A percentile compares a stretch with the other conserved stretches of the same genome.
These are phyloP conservation scores for Pecten maximus DNA, from an alignment of 2,888 invertebrate species.

Conservation along the genomic window DNA sequence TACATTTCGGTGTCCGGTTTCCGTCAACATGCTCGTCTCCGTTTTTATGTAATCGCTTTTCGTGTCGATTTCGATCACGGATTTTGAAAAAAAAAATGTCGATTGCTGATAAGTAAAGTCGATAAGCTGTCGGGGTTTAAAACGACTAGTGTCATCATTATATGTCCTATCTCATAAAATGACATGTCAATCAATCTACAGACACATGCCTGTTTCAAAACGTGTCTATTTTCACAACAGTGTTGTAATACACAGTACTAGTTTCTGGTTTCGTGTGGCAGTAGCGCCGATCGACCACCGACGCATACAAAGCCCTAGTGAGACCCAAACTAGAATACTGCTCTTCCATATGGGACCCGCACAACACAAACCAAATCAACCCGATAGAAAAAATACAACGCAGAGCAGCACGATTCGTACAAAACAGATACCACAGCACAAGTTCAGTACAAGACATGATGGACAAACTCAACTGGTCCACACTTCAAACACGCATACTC, in stretches of 20 bases:
- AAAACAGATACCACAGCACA: too few species aligned
- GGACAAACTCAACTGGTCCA: too few species aligned
- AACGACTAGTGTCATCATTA: not conserved
- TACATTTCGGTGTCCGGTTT: not conserved
- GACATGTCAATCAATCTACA: not conserved
- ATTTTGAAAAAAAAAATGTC: not conserved
- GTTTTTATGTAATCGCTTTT: not conserved
- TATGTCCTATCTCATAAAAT: not conserved
- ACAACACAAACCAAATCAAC: too few species aligned
- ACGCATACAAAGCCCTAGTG: too few species aligned
- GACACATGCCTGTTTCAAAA: not conserved
- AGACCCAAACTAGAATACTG: too few species aligned
- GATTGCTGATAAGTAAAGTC: not conserved
- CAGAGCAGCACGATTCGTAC: too few species aligned
- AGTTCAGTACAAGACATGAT: too few species aligned
- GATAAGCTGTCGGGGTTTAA: not conserved
- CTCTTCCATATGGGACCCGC: too few species aligned
- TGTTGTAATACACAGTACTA: not conserved
- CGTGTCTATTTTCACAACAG: slow-evolving; percentile 22
- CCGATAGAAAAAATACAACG: too few species aligned
- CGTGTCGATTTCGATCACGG: not conserved
- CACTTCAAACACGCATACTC: too few species aligned
- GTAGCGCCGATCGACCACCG: not conserved
- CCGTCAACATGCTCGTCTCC: not conserved
- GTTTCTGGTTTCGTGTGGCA: not conserved